Evolutionary conservation across 1,140 invertebrate species (phyloP), one percentile per base, ranked within the genome.

Genomic region (Zaprionus davidi): DNA sequence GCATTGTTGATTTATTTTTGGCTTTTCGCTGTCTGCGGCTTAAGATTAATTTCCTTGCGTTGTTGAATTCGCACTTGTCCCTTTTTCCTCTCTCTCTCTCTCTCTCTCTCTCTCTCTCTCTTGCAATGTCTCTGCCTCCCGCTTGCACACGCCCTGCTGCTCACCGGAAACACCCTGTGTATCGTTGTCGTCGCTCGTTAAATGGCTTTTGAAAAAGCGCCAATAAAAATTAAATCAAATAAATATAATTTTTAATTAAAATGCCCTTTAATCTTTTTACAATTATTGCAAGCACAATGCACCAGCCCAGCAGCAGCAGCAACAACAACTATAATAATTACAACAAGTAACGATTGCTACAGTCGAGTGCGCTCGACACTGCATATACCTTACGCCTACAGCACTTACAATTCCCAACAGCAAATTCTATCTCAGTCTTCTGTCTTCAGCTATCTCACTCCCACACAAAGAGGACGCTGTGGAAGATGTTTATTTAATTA

Each of bases 241-340:
- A 88, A 85, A 90, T 90, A 88, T 90, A 90, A 88, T 88, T 88
- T 88, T 88, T 88, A 88, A 88, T 88, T 88, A 88, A 88, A 88
- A 90, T 77, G 76, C 78, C 85, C 85, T 90, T 88, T 88, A 90
- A 90, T 90, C 85, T 85, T 72, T 88, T 88, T 71, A 90, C 83
- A 87, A 88, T 87, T 88, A 87, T 87, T 88, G 69, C 80, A 65
- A 66, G 59, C 53, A 76, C 75, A 82, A 77, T 86, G 76, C 66
- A 56, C 62, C 66, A 36, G 46, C 41, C 12, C 13, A 49, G 57
- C 60, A 41, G 20, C 53, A 76, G 56, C 49, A 56, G 53, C 36
- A 57, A 74, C 46, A 65, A 22, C 58, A 74, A 49, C 49, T 58
- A 49, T 51, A 60, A 55, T 56, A 66, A 58, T 13, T 17, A 17